Evolutionary conservation across 2,888 invertebrate genomes (phyloP).

Genomic region (Lepidochitona cinerea): DNA sequence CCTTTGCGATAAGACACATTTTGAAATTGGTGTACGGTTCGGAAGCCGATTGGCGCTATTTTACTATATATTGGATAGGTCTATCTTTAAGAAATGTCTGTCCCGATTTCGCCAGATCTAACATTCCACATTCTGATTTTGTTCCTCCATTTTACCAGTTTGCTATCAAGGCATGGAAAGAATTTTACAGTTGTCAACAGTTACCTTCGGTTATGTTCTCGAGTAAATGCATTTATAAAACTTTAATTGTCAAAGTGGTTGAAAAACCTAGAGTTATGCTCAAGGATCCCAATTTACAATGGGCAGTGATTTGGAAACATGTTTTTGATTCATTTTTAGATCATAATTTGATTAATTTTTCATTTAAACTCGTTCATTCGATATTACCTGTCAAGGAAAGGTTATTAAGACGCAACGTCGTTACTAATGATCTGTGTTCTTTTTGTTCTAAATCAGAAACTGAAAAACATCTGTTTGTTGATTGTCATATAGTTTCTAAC

Average conservation of each 20-base stretch:
- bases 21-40: neutral
- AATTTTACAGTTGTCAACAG: neutral
- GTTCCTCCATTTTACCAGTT: neutral
- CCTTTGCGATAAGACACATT: neutral
- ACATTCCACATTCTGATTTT: neutral
- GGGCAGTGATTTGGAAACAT: neutral
- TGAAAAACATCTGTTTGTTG: neutral
- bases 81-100: neutral
- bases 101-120: neutral
- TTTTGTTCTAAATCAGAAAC: neutral
- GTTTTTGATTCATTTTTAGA: neutral
- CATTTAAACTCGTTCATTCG: too few species aligned
- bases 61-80: slow-evolving; percentile 5
- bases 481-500: neutral
- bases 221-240: neutral
- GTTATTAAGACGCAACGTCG: neutral
- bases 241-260: neutral
- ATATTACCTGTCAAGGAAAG: too few species aligned
- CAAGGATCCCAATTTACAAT: neutral
- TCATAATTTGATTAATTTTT: neutral
- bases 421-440: neutral
- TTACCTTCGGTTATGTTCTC: neutral
- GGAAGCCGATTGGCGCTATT: neutral
- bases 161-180: neutral
- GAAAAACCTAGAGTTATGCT: neutral